Evolutionary conservation across 1,140 invertebrate species (phyloP).

Genomic region (Streblospio benedicti): DNA sequence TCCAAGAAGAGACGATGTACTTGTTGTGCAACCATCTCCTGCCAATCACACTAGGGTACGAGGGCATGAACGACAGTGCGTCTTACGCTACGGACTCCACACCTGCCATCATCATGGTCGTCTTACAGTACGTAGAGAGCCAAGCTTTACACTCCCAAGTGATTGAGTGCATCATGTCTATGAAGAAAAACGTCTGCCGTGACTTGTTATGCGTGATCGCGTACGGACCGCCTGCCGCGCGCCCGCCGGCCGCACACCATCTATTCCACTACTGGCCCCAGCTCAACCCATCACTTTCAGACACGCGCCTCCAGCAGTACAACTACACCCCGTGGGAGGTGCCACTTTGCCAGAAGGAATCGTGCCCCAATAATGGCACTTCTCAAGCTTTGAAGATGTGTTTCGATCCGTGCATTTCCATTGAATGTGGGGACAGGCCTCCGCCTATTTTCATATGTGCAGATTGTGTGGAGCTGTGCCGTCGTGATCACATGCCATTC

Average conservation of each 20-base stretch:
- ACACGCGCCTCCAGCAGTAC: slow-evolving; percentile 76
- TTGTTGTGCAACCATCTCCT: slow-evolving; percentile 91
- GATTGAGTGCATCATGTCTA: slow-evolving; percentile 85
- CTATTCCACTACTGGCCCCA: slow-evolving; percentile 99
- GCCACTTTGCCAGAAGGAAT: no score
- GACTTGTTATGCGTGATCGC: slow-evolving; percentile 93
- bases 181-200: slow-evolving; percentile 78
- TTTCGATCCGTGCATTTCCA: slow-evolving; percentile 51
- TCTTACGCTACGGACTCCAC: slow-evolving; percentile 82
- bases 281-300: slow-evolving; percentile 85
- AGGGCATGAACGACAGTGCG: slow-evolving; percentile 51
- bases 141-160: slow-evolving; percentile 91
- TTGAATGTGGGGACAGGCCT: slow-evolving; percentile 66
- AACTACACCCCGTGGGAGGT: slow-evolving; percentile 80
- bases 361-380: no score
- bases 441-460: slow-evolving; percentile 93
- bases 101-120: slow-evolving; percentile 91
- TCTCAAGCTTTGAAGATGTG: slow-evolving; percentile 51
- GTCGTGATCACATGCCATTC: slow-evolving; percentile 59
- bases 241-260: slow-evolving; percentile 86
- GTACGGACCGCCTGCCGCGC: slow-evolving; percentile 83
- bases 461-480: slow-evolving; percentile 83
- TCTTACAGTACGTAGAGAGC: slow-evolving; percentile 90
- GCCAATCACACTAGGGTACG: slow-evolving; percentile 72
- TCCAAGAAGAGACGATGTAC: slow-evolving; percentile 92